A percentile compares a stretch with the other conserved stretches of the same genome.
Evolutionary conservation across 1,140 invertebrate species (phyloP).

Genomic region (Apis laboriosa): DNA sequence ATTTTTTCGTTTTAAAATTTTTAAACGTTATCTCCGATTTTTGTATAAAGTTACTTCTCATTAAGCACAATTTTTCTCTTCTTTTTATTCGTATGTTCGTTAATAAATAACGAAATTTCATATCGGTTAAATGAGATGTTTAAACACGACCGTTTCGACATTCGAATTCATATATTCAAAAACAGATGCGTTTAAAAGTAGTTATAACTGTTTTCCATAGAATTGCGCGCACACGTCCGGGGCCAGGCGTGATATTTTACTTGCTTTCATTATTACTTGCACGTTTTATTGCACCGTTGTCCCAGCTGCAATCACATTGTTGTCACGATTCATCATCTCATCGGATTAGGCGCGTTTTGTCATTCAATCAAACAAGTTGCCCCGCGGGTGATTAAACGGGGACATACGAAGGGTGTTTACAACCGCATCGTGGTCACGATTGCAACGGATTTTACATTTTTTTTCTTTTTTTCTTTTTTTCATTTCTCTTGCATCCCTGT

Average conservation of each 20-base stretch:
- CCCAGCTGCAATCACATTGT: not conserved
- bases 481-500: not conserved
- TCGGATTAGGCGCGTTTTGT: conserved; percentile 6
- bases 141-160: not conserved
- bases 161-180: not conserved
- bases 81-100: not conserved
- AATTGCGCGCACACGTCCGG: not conserved
- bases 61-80: not conserved
- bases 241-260: no score
- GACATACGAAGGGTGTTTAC: conserved; percentile 24
- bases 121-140: not conserved
- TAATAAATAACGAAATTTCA: not conserved
- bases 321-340: conserved; percentile 18
- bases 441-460: not conserved
- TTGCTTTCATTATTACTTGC: not conserved
- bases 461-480: not conserved
- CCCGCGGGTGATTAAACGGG: not conserved
- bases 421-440: not conserved
- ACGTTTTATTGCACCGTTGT: not conserved
- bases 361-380: conserved; percentile 25
- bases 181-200: not conserved
- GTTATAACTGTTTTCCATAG: not conserved
- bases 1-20: no score
- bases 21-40: not conserved
- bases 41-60: not conserved